phyloP scores from a whole-genome alignment of 2,888 invertebrate genomes.

The Hypsopygia costalis region DNA sequence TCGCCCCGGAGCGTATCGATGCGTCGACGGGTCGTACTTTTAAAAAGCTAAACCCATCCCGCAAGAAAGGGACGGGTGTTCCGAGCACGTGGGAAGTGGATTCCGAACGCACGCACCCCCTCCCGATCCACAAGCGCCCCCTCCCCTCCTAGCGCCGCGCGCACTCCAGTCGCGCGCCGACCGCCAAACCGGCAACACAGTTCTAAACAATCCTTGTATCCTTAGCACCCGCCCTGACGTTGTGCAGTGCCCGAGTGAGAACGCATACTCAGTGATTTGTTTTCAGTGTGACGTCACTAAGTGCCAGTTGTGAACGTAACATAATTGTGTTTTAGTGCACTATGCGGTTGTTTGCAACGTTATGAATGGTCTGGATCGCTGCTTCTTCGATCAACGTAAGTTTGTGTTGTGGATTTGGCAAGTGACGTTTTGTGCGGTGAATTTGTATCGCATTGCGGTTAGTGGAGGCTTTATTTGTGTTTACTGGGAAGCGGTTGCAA shows the following conservation, averaged over 20 bases:
- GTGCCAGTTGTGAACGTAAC: slow-evolving; percentile 63
- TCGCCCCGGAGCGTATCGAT: slow-evolving; percentile 69
- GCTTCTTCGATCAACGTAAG: slow-evolving; percentile 81
- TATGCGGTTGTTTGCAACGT: slow-evolving; percentile 73
- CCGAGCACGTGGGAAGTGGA: slow-evolving; percentile 77
- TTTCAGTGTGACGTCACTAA: slow-evolving; percentile 65
- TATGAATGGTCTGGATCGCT: slow-evolving; percentile 80
- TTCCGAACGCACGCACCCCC: slow-evolving; percentile 78
- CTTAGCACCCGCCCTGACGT: slow-evolving; percentile 56
- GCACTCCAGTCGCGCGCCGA: slow-evolving; percentile 77
- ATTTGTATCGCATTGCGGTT: slow-evolving; percentile 55
- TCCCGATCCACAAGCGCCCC: slow-evolving; percentile 37
- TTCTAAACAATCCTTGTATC: slow-evolving; percentile 22
- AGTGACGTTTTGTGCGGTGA: slow-evolving; percentile 34
- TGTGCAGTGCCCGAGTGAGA: slow-evolving; percentile 68
- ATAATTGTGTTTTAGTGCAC: slow-evolving; percentile 70
- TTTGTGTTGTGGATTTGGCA: slow-evolving; percentile 46
- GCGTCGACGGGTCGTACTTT: slow-evolving; percentile 68
- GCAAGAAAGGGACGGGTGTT: slow-evolving; percentile 68
- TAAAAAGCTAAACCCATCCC: slow-evolving; percentile 76
- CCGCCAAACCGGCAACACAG: slow-evolving; percentile 63
- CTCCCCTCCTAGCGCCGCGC: slow-evolving; percentile 54
- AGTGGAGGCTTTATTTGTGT: slow-evolving; percentile 48
- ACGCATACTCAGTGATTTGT: slow-evolving; percentile 72
- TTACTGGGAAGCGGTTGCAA: slow-evolving; percentile 47